phyloP scores from a whole-genome alignment of 2,797 vertebrate genomes.

The Lithobates pipiens region DNA sequence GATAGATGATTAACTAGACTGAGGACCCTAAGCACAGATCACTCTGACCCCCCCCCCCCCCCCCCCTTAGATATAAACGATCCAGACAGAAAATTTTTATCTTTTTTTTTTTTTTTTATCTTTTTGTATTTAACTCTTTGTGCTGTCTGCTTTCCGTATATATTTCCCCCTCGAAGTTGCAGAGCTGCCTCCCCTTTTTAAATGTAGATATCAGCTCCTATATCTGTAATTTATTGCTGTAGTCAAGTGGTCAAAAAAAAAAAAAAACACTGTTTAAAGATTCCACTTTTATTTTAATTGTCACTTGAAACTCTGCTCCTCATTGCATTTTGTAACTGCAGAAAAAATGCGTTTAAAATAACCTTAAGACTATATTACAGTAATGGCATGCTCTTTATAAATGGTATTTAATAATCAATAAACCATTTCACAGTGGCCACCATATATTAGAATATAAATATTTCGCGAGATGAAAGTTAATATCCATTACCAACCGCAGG shows the following conservation, averaged over 20 bases:
- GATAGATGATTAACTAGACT: slow-evolving; percentile 54
- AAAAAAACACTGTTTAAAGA: neutral
- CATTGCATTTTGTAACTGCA: slow-evolving; percentile 23
- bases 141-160: neutral
- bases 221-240: slow-evolving; percentile 6
- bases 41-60: neutral
- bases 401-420: slow-evolving; percentile 60
- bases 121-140: neutral
- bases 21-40: neutral
- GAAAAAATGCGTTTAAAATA: slow-evolving; percentile 38
- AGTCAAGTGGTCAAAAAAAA: neutral
- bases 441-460: slow-evolving; percentile 50
- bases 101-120: neutral
- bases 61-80: neutral
- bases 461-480: slow-evolving; percentile 34
- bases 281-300: slow-evolving; percentile 17
- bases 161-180: neutral
- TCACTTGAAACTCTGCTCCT: neutral
- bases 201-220: neutral
- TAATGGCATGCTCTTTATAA: slow-evolving; percentile 46
- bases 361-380: slow-evolving; percentile 45
- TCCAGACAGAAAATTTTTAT: neutral
- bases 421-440: slow-evolving; percentile 42
- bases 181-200: neutral
- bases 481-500: slow-evolving; percentile 24